Base-by-base conservation (phyloP, 2,888 invertebrate genomes). In the Drosophila histrio region DNA sequence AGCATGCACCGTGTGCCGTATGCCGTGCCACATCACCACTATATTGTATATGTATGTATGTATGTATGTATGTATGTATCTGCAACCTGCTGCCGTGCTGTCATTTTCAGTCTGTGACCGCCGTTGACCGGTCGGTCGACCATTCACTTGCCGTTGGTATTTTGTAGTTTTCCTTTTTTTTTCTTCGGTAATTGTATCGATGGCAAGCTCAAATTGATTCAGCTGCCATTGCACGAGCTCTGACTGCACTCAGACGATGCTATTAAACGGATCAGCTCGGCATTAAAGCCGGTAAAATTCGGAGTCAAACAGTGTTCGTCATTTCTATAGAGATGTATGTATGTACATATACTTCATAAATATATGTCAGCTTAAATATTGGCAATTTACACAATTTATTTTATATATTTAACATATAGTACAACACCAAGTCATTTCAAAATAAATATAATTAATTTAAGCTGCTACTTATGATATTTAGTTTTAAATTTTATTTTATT, bases 71-170 rank as follows among this genome's bases (percentile, higher is more conserved):
- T 28, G 28, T 28, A 28, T 6, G 32, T 32, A 57, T 11, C 19
- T 24, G 56, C 34, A 17, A 44, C 19, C 47, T 26, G 28, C 26
- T 9, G 7, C 38, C 8, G 8, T 52, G 38, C 38, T 38, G 38
- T 13, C 50, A 24, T 36, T 36, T 56, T 26, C 56, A 57, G 53
- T 60, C 53, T 44, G 26, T 46, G 53, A 46, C 44, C 53, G 43
- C 28, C 26, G 60, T 53, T 53, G 60, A 50, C 59, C 59, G 59
- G 30, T 57, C 41, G 19, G n/a, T n/a, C n/a, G n/a, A n/a, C n/a
- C n/a, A n/a, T n/a, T n/a, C n/a, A 34, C 21, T 11, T 11, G 7
- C 24, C 54, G 30, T 43, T 30, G 41, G 11, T 32, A 41, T 54
- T 46, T 44, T 17, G 13, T 41, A 22, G 22, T 11, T 36, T 28